Evolutionary conservation across 2,888 invertebrate species (phyloP).

Genomic region (Chalcosyrphus nemorum): DNA sequence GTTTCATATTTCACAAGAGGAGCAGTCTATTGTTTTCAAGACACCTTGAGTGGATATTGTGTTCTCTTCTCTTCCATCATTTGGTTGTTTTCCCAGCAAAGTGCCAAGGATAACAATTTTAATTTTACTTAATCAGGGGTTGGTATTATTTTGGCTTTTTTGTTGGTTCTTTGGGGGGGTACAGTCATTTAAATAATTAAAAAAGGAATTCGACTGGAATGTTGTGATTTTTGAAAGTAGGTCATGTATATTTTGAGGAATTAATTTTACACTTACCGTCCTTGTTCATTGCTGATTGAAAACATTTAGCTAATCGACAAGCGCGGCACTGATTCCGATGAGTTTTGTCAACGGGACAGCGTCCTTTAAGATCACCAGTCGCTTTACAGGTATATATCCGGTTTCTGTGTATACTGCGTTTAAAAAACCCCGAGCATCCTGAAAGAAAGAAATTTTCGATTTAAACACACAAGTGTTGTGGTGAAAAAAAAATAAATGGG

Average conservation of each 20-base stretch:
- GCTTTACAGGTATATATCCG: slow-evolving; percentile 98
- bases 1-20: slow-evolving; percentile 61
- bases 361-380: slow-evolving; percentile 94
- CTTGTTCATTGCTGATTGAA: slow-evolving; percentile 98
- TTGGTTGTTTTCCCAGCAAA: slow-evolving; percentile 62
- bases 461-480: too few species aligned
- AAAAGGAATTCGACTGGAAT: too few species aligned
- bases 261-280: slow-evolving; percentile 92
- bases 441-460: slow-evolving; percentile 60
- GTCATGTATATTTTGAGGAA: neutral
- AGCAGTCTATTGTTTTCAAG: slow-evolving; percentile 46
- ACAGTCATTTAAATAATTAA: slow-evolving; percentile 34
- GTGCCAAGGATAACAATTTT: slow-evolving; percentile 74
- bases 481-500: too few species aligned
- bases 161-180: slow-evolving; percentile 41
- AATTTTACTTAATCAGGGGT: slow-evolving; percentile 68
- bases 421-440: slow-evolving; percentile 98
- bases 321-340: slow-evolving; percentile 98
- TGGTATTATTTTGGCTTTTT: slow-evolving; percentile 73
- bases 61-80: neutral
- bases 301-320: slow-evolving; percentile 96
- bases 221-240: neutral
- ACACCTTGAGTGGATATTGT: slow-evolving; percentile 10
- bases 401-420: slow-evolving; percentile 97
- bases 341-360: slow-evolving; percentile 98